Evolutionary conservation across 2,888 invertebrate genomes (phyloP), one percentile per base, ranked within the genome.

Genomic region (Sphaerophoria rueppellii): DNA sequence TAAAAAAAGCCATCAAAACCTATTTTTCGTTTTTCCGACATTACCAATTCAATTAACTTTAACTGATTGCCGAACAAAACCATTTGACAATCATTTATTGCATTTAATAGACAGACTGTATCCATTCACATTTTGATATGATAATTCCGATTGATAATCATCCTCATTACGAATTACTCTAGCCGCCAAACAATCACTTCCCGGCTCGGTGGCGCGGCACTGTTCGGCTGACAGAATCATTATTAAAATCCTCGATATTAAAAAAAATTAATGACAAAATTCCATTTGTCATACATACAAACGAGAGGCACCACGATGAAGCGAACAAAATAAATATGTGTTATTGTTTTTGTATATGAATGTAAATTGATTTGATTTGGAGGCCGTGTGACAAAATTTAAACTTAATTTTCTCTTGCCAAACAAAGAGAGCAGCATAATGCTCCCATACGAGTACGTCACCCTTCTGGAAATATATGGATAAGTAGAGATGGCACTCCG

Each of bases 371-470:
- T 73, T 40, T 48, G 71, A 46, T 67, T 71, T 79, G 79, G 65
- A 71, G 82, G 80, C 72, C 80, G 72, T 83, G 75, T 83, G 83
- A 83, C 83, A 83, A 71, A 46, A 54, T 79, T 83, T 83, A 72
- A 71, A 83, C 79, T 76, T 83, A 72, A 83, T 76, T 83, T 80
- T 83, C 69, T 55, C 9, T 12, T 50, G 16, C 24, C 16, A 58
- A 9, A 58, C n/a, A 48, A 58, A 58, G 14, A 58, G 9, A 43
- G 9, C 40, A 57, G 14, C 35, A 57, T 57, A 37, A 48, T 79
- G 70, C 37, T 60, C 75, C 71, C 50, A 54, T 40, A 60, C 55
- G 37, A n/a, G 55, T 6, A 12, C 24, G 12, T 5, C 6, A 24
- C 11, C 9, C 0, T n/a, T 2, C 11, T 34, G 14, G 35, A 7